Evolutionary conservation across 1,140 invertebrate genomes (phyloP).

Genomic region (Drosophila athabasca): DNA sequence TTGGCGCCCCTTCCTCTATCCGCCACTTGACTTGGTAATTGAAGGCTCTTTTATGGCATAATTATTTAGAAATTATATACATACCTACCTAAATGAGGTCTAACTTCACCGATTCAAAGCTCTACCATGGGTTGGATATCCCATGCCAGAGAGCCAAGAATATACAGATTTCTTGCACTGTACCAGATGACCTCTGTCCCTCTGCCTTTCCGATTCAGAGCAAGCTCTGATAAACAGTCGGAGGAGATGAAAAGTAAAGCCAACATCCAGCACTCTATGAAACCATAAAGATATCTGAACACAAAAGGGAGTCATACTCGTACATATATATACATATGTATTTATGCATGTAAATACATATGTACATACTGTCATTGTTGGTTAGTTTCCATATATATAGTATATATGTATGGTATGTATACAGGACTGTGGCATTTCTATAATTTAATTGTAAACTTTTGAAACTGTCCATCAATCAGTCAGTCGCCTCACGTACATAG

Average conservation of each 20-base stretch:
- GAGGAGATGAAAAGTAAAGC: constrained; percentile 27
- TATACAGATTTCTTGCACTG: neutral
- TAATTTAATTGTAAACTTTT: neutral
- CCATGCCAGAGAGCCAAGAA: too few species aligned
- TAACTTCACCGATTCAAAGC: too few species aligned
- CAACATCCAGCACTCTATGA: neutral
- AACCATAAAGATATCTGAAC: constrained; percentile 6
- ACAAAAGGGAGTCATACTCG: neutral
- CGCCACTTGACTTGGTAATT: too few species aligned
- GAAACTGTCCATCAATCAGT: constrained; percentile 3
- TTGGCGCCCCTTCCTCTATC: constrained; percentile 9
- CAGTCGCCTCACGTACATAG: constrained; percentile 37
- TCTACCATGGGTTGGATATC: too few species aligned
- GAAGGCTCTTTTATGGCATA: constrained; percentile 6
- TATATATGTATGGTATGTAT: neutral
- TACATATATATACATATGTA: neutral
- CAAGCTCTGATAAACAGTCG: constrained; percentile 20
- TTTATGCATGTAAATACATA: neutral
- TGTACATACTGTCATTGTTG: too few species aligned
- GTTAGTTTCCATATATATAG: too few species aligned
- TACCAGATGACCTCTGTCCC: constrained; percentile 10
- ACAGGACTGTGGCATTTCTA: too few species aligned
- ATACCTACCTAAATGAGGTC: neutral
- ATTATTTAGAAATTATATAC: constrained; percentile 2
- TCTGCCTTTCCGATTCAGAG: neutral